Percentiles rank a stretch among this genome's conserved stretches.
These are phyloP conservation scores for Phenacoccus solenopsis DNA, from an alignment of 1,140 invertebrate genomes.

Conservation along the genomic window DNA sequence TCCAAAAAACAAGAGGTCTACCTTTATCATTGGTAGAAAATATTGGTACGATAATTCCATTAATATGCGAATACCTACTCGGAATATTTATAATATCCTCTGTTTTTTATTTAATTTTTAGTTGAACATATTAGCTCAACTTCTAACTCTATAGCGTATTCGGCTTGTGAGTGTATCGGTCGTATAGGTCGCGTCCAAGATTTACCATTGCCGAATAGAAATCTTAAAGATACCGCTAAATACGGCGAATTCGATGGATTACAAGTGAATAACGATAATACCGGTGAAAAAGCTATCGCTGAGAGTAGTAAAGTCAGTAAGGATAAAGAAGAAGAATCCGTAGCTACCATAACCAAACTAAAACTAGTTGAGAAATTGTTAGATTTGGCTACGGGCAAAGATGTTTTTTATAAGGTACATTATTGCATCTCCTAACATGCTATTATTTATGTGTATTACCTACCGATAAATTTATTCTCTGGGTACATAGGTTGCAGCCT, in stretches of 20 bases:
- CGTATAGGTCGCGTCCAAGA: constrained; percentile 48
- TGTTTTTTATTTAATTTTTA: background rate
- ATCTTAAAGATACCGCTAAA: constrained; percentile 31
- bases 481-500: too few relatives aligned
- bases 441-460: too few relatives aligned
- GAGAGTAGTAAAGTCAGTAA: background rate
- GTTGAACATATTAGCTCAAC: background rate
- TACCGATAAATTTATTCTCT: too few relatives aligned
- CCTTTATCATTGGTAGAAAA: background rate
- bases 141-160: constrained; percentile 23
- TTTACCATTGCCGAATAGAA: constrained; percentile 46
- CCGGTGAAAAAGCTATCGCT: background rate
- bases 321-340: background rate
- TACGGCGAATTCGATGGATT: constrained; percentile 43
- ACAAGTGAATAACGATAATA: background rate
- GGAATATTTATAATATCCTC: background rate
- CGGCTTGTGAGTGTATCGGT: constrained; percentile 52
- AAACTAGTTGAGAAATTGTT: background rate
- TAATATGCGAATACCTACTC: background rate
- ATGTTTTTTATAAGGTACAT: background rate
- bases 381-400: background rate
- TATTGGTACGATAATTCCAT: background rate
- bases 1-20: background rate
- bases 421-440: too few relatives aligned
- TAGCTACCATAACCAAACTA: background rate